phyloP scores from a whole-genome alignment of 2,113 vertebrate genomes.

The Nicator chloris region DNA sequence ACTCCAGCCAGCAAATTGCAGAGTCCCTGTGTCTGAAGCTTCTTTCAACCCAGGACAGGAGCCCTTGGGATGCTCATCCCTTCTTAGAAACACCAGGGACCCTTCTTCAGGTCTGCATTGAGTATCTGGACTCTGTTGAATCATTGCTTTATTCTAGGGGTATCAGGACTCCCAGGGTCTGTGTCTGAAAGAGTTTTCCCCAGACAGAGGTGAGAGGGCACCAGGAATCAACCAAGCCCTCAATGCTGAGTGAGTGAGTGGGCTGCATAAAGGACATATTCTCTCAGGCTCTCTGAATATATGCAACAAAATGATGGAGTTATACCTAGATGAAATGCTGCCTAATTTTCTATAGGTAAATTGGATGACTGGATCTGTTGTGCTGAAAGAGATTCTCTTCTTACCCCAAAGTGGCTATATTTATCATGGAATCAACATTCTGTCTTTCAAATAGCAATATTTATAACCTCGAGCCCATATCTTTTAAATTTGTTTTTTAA shows the following conservation, averaged over 20 bases:
- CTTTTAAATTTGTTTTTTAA: neutral
- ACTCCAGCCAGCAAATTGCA: neutral
- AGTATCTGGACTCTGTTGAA: neutral
- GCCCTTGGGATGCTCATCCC: rapidly evolving
- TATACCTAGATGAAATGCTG: neutral
- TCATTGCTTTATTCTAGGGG: neutral
- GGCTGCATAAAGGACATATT: rapidly evolving
- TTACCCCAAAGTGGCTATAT: neutral
- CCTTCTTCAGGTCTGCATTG: neutral
- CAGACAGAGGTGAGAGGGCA: neutral
- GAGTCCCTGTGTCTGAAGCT: neutral
- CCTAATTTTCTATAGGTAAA: neutral
- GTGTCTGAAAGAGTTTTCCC: neutral
- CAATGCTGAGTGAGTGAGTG: neutral
- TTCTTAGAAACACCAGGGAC: neutral
- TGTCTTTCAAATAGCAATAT: neutral
- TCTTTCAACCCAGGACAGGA: neutral
- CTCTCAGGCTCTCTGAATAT: neutral
- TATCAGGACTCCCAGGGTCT: neutral
- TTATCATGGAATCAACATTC: neutral
- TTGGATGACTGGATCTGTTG: neutral
- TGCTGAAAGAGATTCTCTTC: neutral
- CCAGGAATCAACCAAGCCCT: neutral
- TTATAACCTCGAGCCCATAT: neutral
- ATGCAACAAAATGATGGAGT: neutral